A percentile compares a stretch with the other conserved stretches of the same genome.
Evolutionary conservation across 2,113 vertebrate genomes (phyloP).

Genomic region (Bostrychus sinensis): DNA sequence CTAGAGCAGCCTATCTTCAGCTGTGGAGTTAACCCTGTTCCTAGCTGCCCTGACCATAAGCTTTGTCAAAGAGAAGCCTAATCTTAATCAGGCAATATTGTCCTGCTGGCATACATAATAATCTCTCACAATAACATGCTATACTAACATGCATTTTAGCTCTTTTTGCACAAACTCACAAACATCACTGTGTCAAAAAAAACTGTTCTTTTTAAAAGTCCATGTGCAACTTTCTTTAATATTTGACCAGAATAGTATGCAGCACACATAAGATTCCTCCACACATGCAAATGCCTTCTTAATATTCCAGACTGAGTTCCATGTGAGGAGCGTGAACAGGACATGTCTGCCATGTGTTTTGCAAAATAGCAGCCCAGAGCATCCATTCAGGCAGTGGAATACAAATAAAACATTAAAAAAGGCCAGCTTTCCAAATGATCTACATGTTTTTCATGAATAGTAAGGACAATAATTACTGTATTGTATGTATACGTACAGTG

Average conservation of each 20-base stretch:
- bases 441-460: constrained; percentile 2
- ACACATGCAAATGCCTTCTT: neutral
- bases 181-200: no score
- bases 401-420: constrained; percentile 12
- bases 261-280: neutral
- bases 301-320: neutral
- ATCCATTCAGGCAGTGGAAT: constrained; percentile 1
- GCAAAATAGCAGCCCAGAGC: constrained; percentile 1
- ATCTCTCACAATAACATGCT: neutral
- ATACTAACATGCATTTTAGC: no score
- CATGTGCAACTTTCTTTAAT: no score
- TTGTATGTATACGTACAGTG: neutral
- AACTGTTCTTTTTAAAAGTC: no score
- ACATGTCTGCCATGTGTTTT: constrained; percentile 6
- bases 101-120: neutral
- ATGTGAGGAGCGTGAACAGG: neutral
- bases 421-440: neutral
- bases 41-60: no score
- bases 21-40: no score
- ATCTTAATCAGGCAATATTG: neutral
- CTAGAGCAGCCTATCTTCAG: no score
- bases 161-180: no score
- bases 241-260: no score
- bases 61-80: no score
- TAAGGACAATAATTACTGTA: constrained; percentile 2